Percentiles rank a stretch among this genome's conserved stretches.
Conservation (phyloP, 2,113 vertebrate species). For the Carettochelys insculpta region DNA sequence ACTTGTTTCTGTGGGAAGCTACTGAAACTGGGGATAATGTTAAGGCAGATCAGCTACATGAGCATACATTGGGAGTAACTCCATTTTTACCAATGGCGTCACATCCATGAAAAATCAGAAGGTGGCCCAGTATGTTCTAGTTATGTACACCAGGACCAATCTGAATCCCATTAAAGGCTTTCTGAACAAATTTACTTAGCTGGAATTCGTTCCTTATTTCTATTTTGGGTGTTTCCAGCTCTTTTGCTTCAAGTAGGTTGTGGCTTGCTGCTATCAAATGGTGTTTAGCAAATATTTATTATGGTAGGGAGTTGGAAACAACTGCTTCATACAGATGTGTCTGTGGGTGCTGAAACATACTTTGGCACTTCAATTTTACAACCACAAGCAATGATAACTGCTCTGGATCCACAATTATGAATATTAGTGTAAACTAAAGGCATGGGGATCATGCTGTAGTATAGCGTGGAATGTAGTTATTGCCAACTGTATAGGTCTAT, state of each 20-base stretch:
- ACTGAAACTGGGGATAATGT: neutral
- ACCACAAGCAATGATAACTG: neutral
- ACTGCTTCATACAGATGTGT: neutral
- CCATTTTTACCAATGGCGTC: neutral
- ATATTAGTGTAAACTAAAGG: neutral
- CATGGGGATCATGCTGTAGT: neutral
- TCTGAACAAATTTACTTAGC: neutral
- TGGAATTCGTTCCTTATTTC: too few relatives aligned
- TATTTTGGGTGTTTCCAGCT: neutral
- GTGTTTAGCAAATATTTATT: neutral
- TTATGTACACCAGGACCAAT: neutral
- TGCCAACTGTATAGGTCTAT: neutral
- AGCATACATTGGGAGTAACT: neutral
- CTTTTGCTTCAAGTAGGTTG: neutral
- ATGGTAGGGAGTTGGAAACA: neutral
- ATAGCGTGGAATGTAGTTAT: neutral
- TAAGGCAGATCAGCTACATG: too few relatives aligned
- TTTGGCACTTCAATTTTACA: neutral
- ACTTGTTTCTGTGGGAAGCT: fast-evolving
- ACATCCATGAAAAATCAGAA: fast-evolving
- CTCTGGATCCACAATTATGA: neutral
- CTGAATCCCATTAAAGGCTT: neutral
- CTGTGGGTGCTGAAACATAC: neutral
- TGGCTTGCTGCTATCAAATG: too few relatives aligned
- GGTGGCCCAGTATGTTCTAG: neutral